Evolutionary conservation across 2,888 invertebrate species (phyloP).

Genomic region (Nycteola revayana): DNA sequence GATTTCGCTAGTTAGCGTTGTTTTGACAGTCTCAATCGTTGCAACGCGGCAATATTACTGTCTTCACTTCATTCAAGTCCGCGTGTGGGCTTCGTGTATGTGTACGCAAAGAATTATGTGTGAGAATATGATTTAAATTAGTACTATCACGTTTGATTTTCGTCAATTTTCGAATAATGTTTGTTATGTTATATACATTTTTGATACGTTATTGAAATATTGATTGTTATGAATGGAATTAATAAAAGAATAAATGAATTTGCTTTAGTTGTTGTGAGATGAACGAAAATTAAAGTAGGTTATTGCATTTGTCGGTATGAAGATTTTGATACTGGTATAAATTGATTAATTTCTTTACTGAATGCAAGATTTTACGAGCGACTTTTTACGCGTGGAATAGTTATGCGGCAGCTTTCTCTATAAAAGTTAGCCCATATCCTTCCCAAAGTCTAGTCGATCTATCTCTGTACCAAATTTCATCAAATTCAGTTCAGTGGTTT

Average conservation of each 20-base stretch:
- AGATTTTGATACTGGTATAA: constrained; percentile 7
- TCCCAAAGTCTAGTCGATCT: too few species aligned
- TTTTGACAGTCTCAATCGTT: constrained; percentile 77
- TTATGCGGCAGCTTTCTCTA: too few species aligned
- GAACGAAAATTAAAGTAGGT: constrained; percentile 13
- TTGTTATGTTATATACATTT: constrained; percentile 32
- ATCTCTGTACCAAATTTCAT: too few species aligned
- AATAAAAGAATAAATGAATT: constrained; percentile 35
- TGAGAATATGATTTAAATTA: constrained; percentile 34
- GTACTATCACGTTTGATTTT: constrained; percentile 28
- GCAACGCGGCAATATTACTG: constrained; percentile 63
- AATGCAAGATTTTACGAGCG: too few species aligned
- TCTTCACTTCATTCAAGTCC: constrained; percentile 55
- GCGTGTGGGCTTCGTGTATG: constrained; percentile 38
- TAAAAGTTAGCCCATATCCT: too few species aligned
- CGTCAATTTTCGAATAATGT: constrained; percentile 27
- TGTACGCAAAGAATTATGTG: constrained; percentile 35
- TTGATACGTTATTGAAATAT: constrained; percentile 31
- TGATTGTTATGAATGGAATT: constrained; percentile 25
- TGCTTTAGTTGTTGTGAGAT: constrained; percentile 17
- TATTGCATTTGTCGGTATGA: constrained; percentile 15
- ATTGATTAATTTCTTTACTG: too few species aligned
- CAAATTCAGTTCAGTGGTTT: too few species aligned
- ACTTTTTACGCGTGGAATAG: too few species aligned
- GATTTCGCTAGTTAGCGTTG: constrained; percentile 72